Conservation (phyloP, 2,113 vertebrate species). For the Dendrocopos noguchii region DNA sequence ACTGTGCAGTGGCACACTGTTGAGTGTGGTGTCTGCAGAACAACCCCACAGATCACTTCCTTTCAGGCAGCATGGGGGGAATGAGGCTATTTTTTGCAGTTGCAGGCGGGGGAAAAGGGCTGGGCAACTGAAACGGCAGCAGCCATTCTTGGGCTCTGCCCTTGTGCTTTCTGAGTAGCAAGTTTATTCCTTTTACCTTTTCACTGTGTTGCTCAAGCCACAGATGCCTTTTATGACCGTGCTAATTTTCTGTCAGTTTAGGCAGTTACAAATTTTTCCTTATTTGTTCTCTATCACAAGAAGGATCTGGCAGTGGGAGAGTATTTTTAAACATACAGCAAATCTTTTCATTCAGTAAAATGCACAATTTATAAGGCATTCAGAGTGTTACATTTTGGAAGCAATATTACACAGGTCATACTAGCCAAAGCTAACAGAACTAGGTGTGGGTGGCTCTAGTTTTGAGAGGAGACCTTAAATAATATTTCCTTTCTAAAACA, state of each 20-base stretch:
- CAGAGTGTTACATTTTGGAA: not conserved
- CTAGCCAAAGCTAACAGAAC: not conserved
- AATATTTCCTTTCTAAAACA: slow-evolving; percentile 44
- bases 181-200: slow-evolving; percentile 8
- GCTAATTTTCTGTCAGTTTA: slow-evolving; percentile 75
- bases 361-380: not conserved
- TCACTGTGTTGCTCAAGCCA: slow-evolving; percentile 54
- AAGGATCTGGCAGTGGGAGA: not conserved
- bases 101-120: not conserved
- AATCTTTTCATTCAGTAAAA: slow-evolving; percentile 21
- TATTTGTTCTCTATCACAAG: slow-evolving; percentile 40
- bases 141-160: slow-evolving; percentile 20
- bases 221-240: slow-evolving; percentile 41
- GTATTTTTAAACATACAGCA: slow-evolving; percentile 45
- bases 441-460: not conserved
- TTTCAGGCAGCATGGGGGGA: not conserved
- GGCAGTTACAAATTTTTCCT: slow-evolving; percentile 53
- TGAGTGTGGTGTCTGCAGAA: not conserved
- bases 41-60: not conserved
- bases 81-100: not conserved
- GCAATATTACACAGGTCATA: not conserved
- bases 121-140: not conserved
- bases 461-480: not conserved
- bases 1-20: not conserved
- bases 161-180: slow-evolving; percentile 29